Conservation (phyloP, 2,888 invertebrate species). For the Parnassius smintheus region DNA sequence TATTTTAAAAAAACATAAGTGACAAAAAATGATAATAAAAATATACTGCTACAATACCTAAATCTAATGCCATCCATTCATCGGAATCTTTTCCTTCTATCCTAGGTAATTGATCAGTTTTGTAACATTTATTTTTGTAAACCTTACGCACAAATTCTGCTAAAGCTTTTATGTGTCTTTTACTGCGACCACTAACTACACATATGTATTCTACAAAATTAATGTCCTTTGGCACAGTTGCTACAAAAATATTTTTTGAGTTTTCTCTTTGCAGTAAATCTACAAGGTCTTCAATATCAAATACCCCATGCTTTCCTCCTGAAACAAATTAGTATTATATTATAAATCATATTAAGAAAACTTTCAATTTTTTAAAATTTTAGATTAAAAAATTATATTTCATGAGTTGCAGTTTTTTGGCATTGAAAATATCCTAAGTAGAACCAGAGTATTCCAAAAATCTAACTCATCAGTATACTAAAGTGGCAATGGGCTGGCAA, state of each 20-base stretch:
- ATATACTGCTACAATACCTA: constrained; percentile 80
- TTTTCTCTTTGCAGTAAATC: constrained; percentile 88
- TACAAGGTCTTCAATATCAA: constrained; percentile 93
- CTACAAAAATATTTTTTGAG: constrained; percentile 90
- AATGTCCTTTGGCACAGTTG: constrained; percentile 85
- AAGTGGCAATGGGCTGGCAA: too few relatives aligned
- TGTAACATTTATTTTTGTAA: constrained; percentile 86
- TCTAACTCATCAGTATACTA: too few relatives aligned
- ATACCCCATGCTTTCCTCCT: constrained; percentile 93
- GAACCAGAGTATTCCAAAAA: too few relatives aligned
- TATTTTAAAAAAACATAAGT: too few relatives aligned
- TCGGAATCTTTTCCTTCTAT: constrained; percentile 88
- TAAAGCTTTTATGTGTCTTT: constrained; percentile 87
- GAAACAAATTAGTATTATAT: neutral
- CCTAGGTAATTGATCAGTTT: constrained; percentile 84
- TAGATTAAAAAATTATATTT: too few relatives aligned
- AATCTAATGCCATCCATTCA: constrained; percentile 95
- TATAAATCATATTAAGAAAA: too few relatives aligned
- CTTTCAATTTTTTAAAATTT: too few relatives aligned
- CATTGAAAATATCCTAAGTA: too few relatives aligned
- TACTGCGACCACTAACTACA: constrained; percentile 87
- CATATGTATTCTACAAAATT: constrained; percentile 93
- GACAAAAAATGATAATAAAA: neutral
- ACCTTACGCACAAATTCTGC: constrained; percentile 88
- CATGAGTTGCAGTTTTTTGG: too few relatives aligned